Evolutionary conservation across 23 tunicate genomes (phyloP), one percentile per base, ranked within the genome.

Genomic region (Ciona savignyi): DNA sequence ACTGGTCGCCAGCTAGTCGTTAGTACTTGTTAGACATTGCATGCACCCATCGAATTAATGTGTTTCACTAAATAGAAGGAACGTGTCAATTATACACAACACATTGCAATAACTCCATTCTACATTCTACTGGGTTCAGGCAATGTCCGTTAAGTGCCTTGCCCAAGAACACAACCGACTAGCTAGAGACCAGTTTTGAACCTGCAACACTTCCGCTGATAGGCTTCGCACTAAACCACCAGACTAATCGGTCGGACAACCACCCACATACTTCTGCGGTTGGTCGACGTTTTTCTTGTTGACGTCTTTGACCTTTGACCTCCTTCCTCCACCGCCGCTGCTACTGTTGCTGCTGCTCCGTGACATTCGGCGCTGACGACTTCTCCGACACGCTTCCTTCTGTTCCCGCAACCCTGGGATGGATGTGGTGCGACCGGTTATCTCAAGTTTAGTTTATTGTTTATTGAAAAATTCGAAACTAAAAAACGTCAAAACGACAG

Each of bases 291-390:
- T 33, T 30, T 69, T 31, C 48, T 29, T 63, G 67, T 63, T 63
- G 67, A 63, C 67, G 6, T 25, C 67, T 70, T 79, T 79, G 20
- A 77, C 67, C 35, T 74, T 74, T 29, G 83, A 77, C 66, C 68
- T 67, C 29, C 84, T 64, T 75, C 81, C n/a, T 19, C 66, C 25
- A 3, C 84, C 87, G 25, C 96, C 80, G 29, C 87, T 65, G 51
- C 95, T 88, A 71, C 96, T 88, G 71, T 78, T 78, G 66, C 96
- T 88, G 62, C 96, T 88, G 65, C 96, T 88, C 48, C 87, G 69
- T 15, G 96, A 88, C 1, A 51, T 23, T 23, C 83, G 76, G 4
- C 76, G 56, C 22, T 75, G 79, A n/a, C 70, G 27, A n/a, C 23
- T 33, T 9, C 70, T 32, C 6, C 70, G 79, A 31, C 23, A 26